Evolutionary conservation across 2,888 invertebrate species (phyloP).

Genomic region (Abscondita cerata): DNA sequence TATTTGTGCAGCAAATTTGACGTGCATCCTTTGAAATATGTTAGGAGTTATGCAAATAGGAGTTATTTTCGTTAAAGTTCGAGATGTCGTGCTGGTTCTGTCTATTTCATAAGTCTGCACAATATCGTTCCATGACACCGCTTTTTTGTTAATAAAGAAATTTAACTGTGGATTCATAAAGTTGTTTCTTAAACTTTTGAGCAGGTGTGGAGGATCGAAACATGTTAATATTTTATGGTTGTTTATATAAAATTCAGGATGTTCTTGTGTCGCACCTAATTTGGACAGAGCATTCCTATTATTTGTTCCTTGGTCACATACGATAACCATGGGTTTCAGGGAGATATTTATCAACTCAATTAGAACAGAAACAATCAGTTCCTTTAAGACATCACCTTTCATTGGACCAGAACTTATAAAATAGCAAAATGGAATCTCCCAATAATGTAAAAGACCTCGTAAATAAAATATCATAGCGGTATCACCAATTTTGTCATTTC

Average conservation of each 20-base stretch:
- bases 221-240: constrained; percentile 17
- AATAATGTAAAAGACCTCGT: constrained; percentile 27
- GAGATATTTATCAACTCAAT: constrained; percentile 7
- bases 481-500: constrained; percentile 28
- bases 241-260: constrained; percentile 18
- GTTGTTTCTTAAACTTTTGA: constrained; percentile 29
- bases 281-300: constrained; percentile 16
- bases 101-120: constrained; percentile 26
- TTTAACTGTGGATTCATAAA: constrained; percentile 24
- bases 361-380: constrained; percentile 20
- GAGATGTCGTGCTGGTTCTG: constrained; percentile 21
- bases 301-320: constrained; percentile 34
- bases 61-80: constrained; percentile 27
- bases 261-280: constrained; percentile 26
- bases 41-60: constrained; percentile 16
- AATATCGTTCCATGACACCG: constrained; percentile 29
- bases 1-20: constrained; percentile 31
- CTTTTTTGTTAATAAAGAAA: constrained; percentile 9
- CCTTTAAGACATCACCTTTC: constrained; percentile 16
- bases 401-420: constrained; percentile 22
- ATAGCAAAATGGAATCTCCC: constrained; percentile 31
- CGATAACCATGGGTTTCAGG: constrained; percentile 24
- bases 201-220: constrained; percentile 30
- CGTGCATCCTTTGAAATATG: constrained; percentile 33
- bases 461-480: constrained; percentile 25